A percentile compares a stretch with the other conserved stretches of the same genome.
Evolutionary conservation across 2,797 vertebrate genomes (phyloP).

Genomic region (Trichosurus vulpecula): DNA sequence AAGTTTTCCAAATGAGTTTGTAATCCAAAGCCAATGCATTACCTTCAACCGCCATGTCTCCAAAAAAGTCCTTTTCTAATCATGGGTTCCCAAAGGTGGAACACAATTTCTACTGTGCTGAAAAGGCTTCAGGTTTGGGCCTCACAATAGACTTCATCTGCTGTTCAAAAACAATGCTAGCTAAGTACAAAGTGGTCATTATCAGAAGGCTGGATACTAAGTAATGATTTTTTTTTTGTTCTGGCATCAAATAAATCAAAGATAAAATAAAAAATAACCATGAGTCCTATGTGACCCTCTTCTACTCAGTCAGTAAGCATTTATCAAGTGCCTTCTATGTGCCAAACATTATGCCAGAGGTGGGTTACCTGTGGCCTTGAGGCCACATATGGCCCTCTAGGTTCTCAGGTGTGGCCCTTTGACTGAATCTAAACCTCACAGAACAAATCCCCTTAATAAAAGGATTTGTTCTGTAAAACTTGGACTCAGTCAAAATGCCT

Average conservation of each 20-base stretch:
- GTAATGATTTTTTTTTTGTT: background rate
- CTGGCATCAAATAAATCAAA: background rate
- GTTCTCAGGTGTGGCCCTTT: too few species aligned
- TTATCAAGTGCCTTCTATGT: background rate
- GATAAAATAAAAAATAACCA: background rate
- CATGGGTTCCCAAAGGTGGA: background rate
- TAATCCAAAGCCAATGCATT: background rate
- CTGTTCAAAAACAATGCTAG: background rate
- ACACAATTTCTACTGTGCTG: background rate
- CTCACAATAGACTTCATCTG: background rate
- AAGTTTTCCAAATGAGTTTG: background rate
- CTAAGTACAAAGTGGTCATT: background rate
- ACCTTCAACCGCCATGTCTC: background rate
- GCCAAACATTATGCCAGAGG: background rate
- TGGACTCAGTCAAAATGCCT: too few species aligned
- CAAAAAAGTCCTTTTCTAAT: background rate
- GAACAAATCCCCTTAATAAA: too few species aligned
- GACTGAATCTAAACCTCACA: too few species aligned
- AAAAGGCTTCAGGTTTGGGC: background rate
- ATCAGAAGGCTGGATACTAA: background rate
- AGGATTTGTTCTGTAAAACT: too few species aligned
- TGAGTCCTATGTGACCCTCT: background rate
- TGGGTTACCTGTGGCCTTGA: too few species aligned
- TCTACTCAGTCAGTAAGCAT: background rate
- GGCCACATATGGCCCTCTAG: too few species aligned